Percentiles rank a stretch among this genome's conserved stretches.
Evolutionary conservation across 1,140 invertebrate genomes (phyloP).

Genomic region (Drosophila watanabei): DNA sequence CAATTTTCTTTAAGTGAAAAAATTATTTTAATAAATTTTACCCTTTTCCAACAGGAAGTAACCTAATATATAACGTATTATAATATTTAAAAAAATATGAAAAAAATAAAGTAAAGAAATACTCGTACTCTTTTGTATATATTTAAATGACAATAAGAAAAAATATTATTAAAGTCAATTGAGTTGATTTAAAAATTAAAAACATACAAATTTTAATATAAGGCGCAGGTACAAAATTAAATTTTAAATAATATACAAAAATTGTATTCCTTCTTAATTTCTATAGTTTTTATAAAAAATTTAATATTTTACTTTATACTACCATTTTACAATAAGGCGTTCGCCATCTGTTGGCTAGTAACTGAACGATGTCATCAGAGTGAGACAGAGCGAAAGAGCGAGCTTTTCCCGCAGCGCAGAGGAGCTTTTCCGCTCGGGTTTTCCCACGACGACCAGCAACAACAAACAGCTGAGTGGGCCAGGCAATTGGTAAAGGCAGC

Average conservation of each 20-base stretch:
- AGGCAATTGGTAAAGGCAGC: slow-evolving; percentile 50
- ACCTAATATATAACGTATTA: too few relatives aligned
- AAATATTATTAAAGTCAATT: too few relatives aligned
- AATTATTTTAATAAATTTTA: too few relatives aligned
- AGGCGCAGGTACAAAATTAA: too few relatives aligned
- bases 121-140: too few relatives aligned
- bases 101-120: too few relatives aligned
- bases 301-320: not conserved
- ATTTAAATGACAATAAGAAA: too few relatives aligned
- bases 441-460: slow-evolving; percentile 32
- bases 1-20: too few relatives aligned
- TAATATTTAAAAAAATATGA: too few relatives aligned
- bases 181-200: too few relatives aligned
- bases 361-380: not conserved
- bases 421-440: slow-evolving; percentile 52
- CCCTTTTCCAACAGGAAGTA: too few relatives aligned
- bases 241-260: not conserved
- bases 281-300: not conserved
- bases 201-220: too few relatives aligned
- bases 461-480: slow-evolving; percentile 68
- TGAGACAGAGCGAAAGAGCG: slow-evolving; percentile 22
- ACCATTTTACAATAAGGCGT: not conserved
- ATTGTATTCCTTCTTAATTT: not conserved
- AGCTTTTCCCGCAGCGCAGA: slow-evolving; percentile 51
- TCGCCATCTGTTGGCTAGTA: slow-evolving; percentile 53